Conservation (phyloP, 1,140 invertebrate species). For the Drosophila parabipectinata region DNA sequence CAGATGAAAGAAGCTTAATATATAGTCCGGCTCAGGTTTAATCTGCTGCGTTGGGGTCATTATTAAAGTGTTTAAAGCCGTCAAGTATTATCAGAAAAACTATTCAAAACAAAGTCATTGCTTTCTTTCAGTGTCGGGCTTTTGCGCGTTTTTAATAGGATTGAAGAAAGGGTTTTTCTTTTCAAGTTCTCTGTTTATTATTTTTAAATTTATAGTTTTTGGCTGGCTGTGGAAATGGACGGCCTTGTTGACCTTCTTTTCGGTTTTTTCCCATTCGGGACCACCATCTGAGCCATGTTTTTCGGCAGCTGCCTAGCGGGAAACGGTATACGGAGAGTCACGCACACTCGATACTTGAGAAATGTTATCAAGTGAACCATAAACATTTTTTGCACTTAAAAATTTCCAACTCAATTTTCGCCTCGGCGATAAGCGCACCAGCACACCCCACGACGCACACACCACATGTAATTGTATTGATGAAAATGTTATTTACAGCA, state of each 20-base stretch:
- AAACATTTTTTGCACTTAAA: slow-evolving; percentile 74
- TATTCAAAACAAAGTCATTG: too few relatives aligned
- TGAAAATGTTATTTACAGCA: slow-evolving; percentile 78
- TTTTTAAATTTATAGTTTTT: slow-evolving; percentile 23
- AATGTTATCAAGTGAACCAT: slow-evolving; percentile 76
- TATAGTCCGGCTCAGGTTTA: not conserved
- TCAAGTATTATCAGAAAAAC: not conserved
- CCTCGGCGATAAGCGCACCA: slow-evolving; percentile 40
- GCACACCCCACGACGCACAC: slow-evolving; percentile 21
- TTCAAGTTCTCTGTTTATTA: slow-evolving; percentile 25
- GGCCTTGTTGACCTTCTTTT: slow-evolving; percentile 7
- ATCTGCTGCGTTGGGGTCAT: not conserved
- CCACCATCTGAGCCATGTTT: slow-evolving; percentile 15
- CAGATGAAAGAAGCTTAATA: slow-evolving; percentile 14
- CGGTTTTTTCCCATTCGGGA: not conserved
- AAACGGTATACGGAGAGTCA: slow-evolving; percentile 35
- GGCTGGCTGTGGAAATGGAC: slow-evolving; percentile 7
- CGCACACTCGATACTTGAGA: slow-evolving; percentile 47
- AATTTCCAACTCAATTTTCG: slow-evolving; percentile 75
- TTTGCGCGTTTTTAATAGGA: slow-evolving; percentile 1
- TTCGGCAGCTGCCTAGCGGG: not conserved
- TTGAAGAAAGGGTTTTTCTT: slow-evolving; percentile 4
- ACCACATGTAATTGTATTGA: slow-evolving; percentile 69
- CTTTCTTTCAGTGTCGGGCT: not conserved
- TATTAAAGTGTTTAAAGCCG: not conserved